Evolutionary conservation across 2,113 vertebrate genomes (phyloP).

Genomic region (Mastomys natalensis): DNA sequence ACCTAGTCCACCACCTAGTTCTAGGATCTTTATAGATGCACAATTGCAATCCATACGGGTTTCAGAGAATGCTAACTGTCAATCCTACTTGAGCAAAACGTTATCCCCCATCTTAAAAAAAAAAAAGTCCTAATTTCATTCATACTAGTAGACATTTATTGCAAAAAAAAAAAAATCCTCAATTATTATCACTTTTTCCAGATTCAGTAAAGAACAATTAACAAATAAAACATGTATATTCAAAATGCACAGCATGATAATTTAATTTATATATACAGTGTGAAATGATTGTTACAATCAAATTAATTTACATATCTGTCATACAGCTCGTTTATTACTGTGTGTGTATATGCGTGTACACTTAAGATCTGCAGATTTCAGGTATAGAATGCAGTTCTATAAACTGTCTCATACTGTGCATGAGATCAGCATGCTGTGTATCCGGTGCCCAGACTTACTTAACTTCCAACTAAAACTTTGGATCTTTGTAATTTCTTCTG

Average conservation of each 20-base stretch:
- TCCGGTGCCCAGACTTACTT: not conserved
- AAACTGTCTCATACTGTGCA: no score
- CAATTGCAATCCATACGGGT: not conserved
- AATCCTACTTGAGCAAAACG: constrained; percentile 18
- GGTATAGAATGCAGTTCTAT: not conserved
- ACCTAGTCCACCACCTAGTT: not conserved
- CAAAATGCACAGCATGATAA: not conserved
- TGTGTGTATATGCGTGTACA: not conserved
- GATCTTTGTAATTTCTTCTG: not conserved
- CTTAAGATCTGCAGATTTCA: not conserved
- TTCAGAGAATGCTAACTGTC: not conserved
- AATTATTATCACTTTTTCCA: constrained; percentile 16
- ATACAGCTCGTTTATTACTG: not conserved
- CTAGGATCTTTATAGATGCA: not conserved
- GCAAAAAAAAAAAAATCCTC: not conserved
- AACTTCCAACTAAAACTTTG: not conserved
- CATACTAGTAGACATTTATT: not conserved
- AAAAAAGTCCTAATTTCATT: not conserved
- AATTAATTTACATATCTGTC: not conserved
- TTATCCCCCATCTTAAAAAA: not conserved
- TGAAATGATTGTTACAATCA: not conserved
- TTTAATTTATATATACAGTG: not conserved
- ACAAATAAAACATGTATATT: not conserved
- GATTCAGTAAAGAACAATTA: not conserved
- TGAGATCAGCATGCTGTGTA: not conserved